Base-by-base conservation (phyloP, 1,140 invertebrate species). In the Bemisia tabaci region DNA sequence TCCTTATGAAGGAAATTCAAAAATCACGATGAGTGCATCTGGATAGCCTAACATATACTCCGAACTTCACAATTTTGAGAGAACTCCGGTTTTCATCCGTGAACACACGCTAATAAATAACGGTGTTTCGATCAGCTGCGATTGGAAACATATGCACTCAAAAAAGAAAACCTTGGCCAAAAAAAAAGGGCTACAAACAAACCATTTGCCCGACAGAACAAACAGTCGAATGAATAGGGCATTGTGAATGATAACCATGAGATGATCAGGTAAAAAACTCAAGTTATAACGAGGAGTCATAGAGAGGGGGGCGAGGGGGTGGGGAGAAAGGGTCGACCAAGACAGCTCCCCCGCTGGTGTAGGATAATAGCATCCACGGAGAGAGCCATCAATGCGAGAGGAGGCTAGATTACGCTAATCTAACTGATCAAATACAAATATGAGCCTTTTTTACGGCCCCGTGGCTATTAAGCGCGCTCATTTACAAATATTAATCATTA, bases 401-500 rank as follows among this genome's bases (percentile, higher is more conserved):
- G 33, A 17, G 33, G 33, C 17, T 48, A 48, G 33, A 48, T 17
- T 48, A 17, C 33, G 33, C 33, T 48, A 48, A 48, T 48, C 33
- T 48, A 9, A 48, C 33, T 9, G 33, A 48, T 48, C 33, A 48
- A 48, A 5, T 48, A 48, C 17, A 48, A 9, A 48, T 17, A 48
- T 48, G 33, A 48, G 33, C 33, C n/a, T n/a, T n/a, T n/a, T n/a
- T n/a, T n/a, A n/a, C n/a, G n/a, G n/a, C n/a, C n/a, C n/a, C n/a
- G n/a, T n/a, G n/a, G n/a, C n/a, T n/a, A n/a, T n/a, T 48, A 5
- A 48, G 33, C 5, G 33, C 5, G 33, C 5, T 48, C 33, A 48
- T 48, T 48, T 48, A 48, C 33, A 48, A 48, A 48, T 48, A 48
- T 48, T 48, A 48, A 48, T 48, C 33, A 48, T 48, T 48, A 48